Conservation (phyloP, 2,797 vertebrate species). For the Hypotaenidia philippensis region DNA sequence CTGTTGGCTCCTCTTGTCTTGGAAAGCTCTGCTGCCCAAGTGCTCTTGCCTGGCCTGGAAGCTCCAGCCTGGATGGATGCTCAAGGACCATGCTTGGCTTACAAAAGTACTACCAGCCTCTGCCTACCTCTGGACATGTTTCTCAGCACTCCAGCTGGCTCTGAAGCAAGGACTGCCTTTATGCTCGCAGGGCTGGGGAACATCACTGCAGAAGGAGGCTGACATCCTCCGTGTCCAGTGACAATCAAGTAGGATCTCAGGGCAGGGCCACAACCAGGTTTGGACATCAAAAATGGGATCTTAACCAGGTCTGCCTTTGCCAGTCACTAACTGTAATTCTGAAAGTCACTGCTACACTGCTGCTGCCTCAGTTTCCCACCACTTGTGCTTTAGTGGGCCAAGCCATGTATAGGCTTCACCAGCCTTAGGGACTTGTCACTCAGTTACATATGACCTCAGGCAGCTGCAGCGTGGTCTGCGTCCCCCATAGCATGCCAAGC, state of each 20-base stretch:
- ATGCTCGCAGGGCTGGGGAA: not conserved
- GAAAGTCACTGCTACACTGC: not conserved
- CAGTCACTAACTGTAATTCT: not conserved
- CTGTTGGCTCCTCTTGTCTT: not conserved
- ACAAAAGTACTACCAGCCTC: not conserved
- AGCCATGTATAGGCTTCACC: not conserved
- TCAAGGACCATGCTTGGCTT: not conserved
- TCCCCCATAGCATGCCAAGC: not conserved
- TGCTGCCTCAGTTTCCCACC: not conserved
- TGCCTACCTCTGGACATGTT: not conserved
- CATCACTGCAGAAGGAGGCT: not conserved
- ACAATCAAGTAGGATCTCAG: not conserved
- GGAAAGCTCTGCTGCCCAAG: not conserved
- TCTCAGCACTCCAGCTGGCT: not conserved
- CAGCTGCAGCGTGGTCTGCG: not conserved
- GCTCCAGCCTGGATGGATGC: not conserved
- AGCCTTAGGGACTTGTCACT: not conserved
- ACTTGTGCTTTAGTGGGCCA: not conserved
- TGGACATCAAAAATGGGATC: not conserved
- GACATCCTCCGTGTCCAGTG: rapidly evolving
- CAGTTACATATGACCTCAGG: not conserved
- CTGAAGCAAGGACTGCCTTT: not conserved
- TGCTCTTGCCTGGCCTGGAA: not conserved
- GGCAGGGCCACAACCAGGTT: not conserved
- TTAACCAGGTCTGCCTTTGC: not conserved